These are phyloP conservation scores for Sparus aurata DNA, from an alignment of 2,797 vertebrate genomes.

Conservation along the genomic window DNA sequence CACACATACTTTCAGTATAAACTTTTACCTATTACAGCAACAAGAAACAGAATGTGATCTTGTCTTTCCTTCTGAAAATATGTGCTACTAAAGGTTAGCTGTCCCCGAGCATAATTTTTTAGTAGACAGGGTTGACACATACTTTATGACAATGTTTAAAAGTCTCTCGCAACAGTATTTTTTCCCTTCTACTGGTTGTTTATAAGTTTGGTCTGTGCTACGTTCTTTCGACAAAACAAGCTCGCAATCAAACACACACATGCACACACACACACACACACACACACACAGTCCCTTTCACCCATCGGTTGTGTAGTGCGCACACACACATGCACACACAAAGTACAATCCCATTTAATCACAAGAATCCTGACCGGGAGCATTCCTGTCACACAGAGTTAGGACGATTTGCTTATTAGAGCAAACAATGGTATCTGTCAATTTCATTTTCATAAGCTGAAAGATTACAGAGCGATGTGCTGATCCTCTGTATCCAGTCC, in stretches of 20 bases:
- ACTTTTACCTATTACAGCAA: background rate
- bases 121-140: background rate
- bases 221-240: slow-evolving; percentile 2
- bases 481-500: slow-evolving; percentile 64
- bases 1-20: background rate
- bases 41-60: background rate
- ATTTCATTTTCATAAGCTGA: slow-evolving; percentile 76
- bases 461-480: slow-evolving; percentile 64
- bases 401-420: slow-evolving; percentile 71
- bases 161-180: too few relatives aligned
- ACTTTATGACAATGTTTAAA: background rate
- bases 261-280: background rate
- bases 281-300: slow-evolving; percentile 25
- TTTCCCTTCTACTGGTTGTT: background rate
- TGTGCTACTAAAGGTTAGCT: background rate
- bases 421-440: slow-evolving; percentile 74
- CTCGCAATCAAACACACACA: background rate
- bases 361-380: slow-evolving; percentile 74
- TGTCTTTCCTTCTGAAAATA: background rate
- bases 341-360: slow-evolving; percentile 62
- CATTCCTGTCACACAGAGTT: slow-evolving; percentile 70
- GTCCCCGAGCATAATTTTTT: background rate
- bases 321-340: slow-evolving; percentile 8
- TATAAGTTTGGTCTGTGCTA: background rate
- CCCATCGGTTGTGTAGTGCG: slow-evolving; percentile 15